A percentile compares a stretch with the other conserved stretches of the same genome.
These are phyloP conservation scores for Phocides pigmalion DNA, from an alignment of 1,140 invertebrate genomes.

Conservation along the genomic window DNA sequence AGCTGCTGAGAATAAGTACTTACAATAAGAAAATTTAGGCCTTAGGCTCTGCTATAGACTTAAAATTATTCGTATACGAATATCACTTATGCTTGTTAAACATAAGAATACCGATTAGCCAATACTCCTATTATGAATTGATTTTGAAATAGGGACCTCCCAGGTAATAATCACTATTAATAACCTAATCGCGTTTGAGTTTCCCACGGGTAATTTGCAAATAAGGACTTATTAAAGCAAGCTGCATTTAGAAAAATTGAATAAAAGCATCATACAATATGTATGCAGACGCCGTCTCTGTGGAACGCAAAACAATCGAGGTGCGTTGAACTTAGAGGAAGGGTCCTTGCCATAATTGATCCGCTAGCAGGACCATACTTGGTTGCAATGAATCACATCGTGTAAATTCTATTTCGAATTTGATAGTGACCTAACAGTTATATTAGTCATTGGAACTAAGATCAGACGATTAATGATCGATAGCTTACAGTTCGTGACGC, in stretches of 20 bases:
- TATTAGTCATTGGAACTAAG: slow-evolving; percentile 2
- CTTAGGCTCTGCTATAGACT: too few relatives aligned
- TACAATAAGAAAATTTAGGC: too few relatives aligned
- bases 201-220: slow-evolving; percentile 20
- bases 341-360: slow-evolving; percentile 64
- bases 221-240: slow-evolving; percentile 17
- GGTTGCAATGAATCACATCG: slow-evolving; percentile 58
- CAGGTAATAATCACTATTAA: too few relatives aligned
- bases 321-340: slow-evolving; percentile 73
- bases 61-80: too few relatives aligned
- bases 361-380: slow-evolving; percentile 55
- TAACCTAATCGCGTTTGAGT: background rate
- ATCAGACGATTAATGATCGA: slow-evolving; percentile 10
- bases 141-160: too few relatives aligned
- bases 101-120: too few relatives aligned
- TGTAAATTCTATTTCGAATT: slow-evolving; percentile 42
- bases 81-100: too few relatives aligned
- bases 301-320: slow-evolving; percentile 66
- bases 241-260: slow-evolving; percentile 38
- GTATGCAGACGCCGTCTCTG: slow-evolving; percentile 66
- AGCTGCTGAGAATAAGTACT: too few relatives aligned
- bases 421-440: slow-evolving; percentile 20
- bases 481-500: background rate
- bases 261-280: slow-evolving; percentile 43
- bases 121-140: too few relatives aligned